Evolutionary conservation across 1,140 invertebrate genomes (phyloP), one percentile per base, ranked within the genome.

Genomic region (Epicauta chinensis): DNA sequence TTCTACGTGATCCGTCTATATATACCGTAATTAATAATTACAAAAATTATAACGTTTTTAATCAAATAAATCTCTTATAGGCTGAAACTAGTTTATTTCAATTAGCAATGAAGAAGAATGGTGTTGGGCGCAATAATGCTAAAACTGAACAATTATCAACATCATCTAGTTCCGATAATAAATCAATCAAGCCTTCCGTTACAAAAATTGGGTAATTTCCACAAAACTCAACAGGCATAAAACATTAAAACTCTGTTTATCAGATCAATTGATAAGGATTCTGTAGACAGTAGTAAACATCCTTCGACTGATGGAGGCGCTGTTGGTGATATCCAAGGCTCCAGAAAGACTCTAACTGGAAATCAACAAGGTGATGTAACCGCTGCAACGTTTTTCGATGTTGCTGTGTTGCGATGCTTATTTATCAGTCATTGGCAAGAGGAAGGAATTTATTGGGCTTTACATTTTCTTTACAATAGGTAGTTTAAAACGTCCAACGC

Each of bases 341-440:
- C 60, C 12, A 53, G 56, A 17, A 66, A 62, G 42, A 61, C 54
- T 29, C 42, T 58, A 16, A 14, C 13, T 9, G 46, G 39, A 9
- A 14, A 10, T 38, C 51, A 55, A 15, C 60, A 68, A 39, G 66
- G 69, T 15, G 84, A 93, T 72, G 77, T 89, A 2, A 79, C 82
- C n/a, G 82, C 90, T 15, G 93, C 97, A 1, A 97, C 93, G 30
- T 97, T 95, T 67, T 69, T 99, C 16, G 97, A 99, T 72, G 90
- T 99, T 9, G 91, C 93, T 10, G 93, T 97, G 3, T 68, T 99
- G 15, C 79, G 95, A 43, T 98, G 95, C 72, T 78, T 99, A n/a
- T 97, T 98, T 71, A 89, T 96, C 51, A 81, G 89, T 0, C 92
- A 97, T 65, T 99, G 97, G 97, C 84, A 91, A 63, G 95, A 98